Conservation (phyloP, 2,888 invertebrate genomes). For the Aspidiotus destructor region DNA sequence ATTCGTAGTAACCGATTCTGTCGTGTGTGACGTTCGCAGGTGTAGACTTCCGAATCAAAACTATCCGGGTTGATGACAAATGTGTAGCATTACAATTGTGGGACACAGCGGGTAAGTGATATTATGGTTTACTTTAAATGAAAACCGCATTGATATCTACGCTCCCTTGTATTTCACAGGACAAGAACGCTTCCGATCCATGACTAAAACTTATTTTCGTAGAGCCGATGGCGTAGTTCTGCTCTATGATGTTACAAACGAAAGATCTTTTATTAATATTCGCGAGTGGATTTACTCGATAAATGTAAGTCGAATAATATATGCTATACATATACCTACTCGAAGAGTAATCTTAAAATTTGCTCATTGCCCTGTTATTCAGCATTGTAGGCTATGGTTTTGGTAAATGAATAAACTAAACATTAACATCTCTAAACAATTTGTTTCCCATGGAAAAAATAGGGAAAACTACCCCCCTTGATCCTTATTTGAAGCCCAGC, state of each 20-base stretch:
- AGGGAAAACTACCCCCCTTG: too few relatives aligned
- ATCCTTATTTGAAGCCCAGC: too few relatives aligned
- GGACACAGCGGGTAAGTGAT: slow-evolving; percentile 50
- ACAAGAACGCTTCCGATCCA: slow-evolving; percentile 48
- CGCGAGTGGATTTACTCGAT: slow-evolving; percentile 52
- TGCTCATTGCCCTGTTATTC: too few relatives aligned
- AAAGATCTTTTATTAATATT: slow-evolving; percentile 50
- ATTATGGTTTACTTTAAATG: background rate
- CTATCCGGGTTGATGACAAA: slow-evolving; percentile 46
- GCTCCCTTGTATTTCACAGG: slow-evolving; percentile 36
- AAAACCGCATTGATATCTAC: background rate
- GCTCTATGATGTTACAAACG: slow-evolving; percentile 51
- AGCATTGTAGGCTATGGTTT: background rate
- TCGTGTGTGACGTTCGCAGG: slow-evolving; percentile 42
- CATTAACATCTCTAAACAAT: background rate
- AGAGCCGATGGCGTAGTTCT: slow-evolving; percentile 53
- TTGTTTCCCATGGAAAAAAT: too few relatives aligned
- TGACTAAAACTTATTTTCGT: slow-evolving; percentile 53
- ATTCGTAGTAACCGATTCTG: too few relatives aligned
- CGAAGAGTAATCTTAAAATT: too few relatives aligned
- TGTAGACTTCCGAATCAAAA: slow-evolving; percentile 51
- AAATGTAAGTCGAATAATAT: slow-evolving; percentile 42
- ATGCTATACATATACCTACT: background rate
- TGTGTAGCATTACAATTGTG: slow-evolving; percentile 47
- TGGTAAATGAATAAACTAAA: background rate